Percentiles rank a stretch among this genome's conserved stretches.
These are phyloP conservation scores for Eledone cirrhosa DNA, from an alignment of 2,888 invertebrate species.

Conservation along the genomic window DNA sequence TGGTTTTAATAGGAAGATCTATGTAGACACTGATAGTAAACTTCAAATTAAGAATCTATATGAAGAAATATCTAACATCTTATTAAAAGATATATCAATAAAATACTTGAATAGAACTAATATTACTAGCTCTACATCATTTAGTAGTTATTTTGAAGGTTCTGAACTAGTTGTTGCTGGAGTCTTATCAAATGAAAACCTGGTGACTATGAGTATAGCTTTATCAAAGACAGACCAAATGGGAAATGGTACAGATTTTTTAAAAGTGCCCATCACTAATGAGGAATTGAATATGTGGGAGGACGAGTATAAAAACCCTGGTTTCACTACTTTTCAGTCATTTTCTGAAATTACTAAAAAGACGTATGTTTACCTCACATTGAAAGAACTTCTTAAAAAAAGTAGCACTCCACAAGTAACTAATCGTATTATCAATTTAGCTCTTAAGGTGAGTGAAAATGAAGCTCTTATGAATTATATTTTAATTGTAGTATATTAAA, in stretches of 20 bases:
- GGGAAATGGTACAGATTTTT: too few species aligned
- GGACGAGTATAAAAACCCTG: background rate
- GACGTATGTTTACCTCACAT: background rate
- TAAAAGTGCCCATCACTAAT: too few species aligned
- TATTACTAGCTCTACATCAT: conserved; percentile 64
- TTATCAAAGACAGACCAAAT: too few species aligned
- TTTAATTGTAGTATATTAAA: too few species aligned
- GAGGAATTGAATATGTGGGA: too few species aligned
- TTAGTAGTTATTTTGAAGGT: conserved; percentile 73
- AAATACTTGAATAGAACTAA: conserved; percentile 68
- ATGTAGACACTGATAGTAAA: conserved; percentile 77
- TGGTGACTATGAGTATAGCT: too few species aligned
- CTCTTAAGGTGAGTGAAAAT: too few species aligned
- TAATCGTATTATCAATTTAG: background rate
- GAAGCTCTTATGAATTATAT: too few species aligned
- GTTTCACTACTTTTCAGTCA: background rate
- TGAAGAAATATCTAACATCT: conserved; percentile 75
- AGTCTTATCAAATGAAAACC: background rate
- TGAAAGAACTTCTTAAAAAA: background rate
- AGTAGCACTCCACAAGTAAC: background rate
- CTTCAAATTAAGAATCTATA: conserved; percentile 74
- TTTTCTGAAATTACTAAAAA: background rate
- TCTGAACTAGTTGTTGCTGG: conserved; percentile 76
- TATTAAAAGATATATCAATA: conserved; percentile 75
- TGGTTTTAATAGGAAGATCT: conserved; percentile 77